Evolutionary conservation across 2,888 invertebrate species (phyloP).

Genomic region (Leucophora obtusa): DNA sequence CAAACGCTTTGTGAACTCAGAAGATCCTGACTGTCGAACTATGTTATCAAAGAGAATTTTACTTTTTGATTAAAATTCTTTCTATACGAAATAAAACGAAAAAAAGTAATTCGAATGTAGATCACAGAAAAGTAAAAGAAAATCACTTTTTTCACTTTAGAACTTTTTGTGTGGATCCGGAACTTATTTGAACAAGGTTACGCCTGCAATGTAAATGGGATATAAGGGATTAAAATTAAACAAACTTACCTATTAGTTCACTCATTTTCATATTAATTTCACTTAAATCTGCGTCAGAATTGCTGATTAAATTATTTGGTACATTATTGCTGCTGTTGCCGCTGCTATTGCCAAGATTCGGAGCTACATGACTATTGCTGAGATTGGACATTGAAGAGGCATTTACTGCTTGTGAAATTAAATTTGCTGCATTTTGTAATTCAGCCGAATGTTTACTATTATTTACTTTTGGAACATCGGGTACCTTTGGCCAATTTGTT

Average conservation of each 20-base stretch:
- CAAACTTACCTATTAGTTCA: conserved; percentile 73
- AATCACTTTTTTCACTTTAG: too few relatives aligned
- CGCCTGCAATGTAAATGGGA: too few relatives aligned
- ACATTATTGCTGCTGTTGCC: conserved; percentile 60
- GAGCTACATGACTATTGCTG: conserved; percentile 61
- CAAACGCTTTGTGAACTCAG: too few relatives aligned
- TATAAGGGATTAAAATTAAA: too few relatives aligned
- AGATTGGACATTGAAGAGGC: conserved; percentile 64
- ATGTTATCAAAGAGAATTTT: too few relatives aligned
- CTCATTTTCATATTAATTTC: conserved; percentile 74
- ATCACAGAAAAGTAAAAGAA: too few relatives aligned
- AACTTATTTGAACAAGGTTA: too few relatives aligned
- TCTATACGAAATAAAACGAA: too few relatives aligned
- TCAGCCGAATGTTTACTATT: conserved; percentile 74
- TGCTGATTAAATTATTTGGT: conserved; percentile 36
- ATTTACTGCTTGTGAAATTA: conserved; percentile 75
- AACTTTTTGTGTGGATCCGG: too few relatives aligned
- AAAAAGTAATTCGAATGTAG: too few relatives aligned
- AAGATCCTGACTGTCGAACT: too few relatives aligned
- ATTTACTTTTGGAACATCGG: conserved; percentile 71
- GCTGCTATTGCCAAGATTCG: conserved; percentile 46
- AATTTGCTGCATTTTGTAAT: conserved; percentile 75
- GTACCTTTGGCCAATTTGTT: conserved; percentile 71
- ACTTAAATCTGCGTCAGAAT: conserved; percentile 62
- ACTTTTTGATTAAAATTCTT: too few relatives aligned